A percentile compares a stretch with the other conserved stretches of the same genome.
Conservation (phyloP, 2,797 vertebrate genomes). For the Siniperca undulata region DNA sequence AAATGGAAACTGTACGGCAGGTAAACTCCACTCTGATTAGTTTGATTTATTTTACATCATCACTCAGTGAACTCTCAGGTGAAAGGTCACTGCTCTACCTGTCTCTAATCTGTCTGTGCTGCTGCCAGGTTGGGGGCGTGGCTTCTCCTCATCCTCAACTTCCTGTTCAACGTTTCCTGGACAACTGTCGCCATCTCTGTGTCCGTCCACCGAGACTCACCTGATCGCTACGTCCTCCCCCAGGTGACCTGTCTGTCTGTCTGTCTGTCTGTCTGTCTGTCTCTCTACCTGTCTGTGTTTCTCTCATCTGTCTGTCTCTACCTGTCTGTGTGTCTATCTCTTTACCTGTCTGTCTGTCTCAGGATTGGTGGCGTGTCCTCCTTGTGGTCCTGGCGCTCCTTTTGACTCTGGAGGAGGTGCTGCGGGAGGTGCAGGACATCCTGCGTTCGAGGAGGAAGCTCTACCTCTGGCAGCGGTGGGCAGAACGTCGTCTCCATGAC, state of each 20-base stretch:
- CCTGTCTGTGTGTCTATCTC: neutral
- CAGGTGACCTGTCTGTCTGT: neutral
- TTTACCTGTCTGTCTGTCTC: neutral
- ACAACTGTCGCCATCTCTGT: constrained; percentile 81
- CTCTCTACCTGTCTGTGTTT: neutral
- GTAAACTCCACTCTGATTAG: constrained; percentile 53
- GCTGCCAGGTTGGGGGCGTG: constrained; percentile 77
- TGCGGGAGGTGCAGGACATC: constrained; percentile 78
- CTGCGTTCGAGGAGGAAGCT: constrained; percentile 66
- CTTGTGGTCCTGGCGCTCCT: constrained; percentile 71
- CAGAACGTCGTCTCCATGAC: constrained; percentile 56
- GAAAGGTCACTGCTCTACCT: neutral
- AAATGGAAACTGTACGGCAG: constrained; percentile 85
- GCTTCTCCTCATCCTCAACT: constrained; percentile 80
- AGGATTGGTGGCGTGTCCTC: constrained; percentile 83
- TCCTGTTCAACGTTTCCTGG: constrained; percentile 83
- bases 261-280: neutral
- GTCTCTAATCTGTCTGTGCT: neutral
- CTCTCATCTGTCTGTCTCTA: neutral
- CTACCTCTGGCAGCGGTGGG: constrained; percentile 67
- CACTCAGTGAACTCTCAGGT: neutral
- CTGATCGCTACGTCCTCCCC: constrained; percentile 63
- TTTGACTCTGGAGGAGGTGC: constrained; percentile 73
- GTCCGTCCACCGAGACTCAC: constrained; percentile 64
- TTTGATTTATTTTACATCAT: neutral